Evolutionary conservation across 2,797 vertebrate genomes (phyloP).

Genomic region (Toxotes lorentzi): DNA sequence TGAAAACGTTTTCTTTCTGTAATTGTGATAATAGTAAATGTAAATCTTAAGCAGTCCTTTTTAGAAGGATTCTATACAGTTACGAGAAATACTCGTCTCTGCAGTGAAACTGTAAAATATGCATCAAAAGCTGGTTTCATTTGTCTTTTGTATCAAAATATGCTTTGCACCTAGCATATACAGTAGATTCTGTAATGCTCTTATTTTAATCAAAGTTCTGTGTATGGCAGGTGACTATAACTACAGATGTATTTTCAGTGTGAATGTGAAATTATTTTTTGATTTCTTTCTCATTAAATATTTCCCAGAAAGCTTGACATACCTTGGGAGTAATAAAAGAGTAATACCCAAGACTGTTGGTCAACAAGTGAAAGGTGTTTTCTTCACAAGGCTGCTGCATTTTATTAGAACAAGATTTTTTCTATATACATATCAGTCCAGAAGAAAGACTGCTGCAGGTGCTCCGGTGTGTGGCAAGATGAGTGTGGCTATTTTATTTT

Average conservation of each 20-base stretch:
- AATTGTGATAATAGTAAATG: not conserved
- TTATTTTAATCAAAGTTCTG: not conserved
- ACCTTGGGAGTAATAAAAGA: not conserved
- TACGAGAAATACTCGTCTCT: not conserved
- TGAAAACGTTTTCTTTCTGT: not conserved
- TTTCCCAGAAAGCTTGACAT: not conserved
- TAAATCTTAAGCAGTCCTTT: not conserved
- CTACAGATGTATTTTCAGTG: not conserved
- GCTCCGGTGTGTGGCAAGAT: constrained; percentile 58
- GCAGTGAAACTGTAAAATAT: not conserved
- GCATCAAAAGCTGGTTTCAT: not conserved
- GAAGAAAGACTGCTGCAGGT: constrained; percentile 38
- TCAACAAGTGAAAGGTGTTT: not conserved
- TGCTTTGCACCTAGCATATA: not conserved
- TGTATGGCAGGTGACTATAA: not conserved
- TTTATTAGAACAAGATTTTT: not conserved
- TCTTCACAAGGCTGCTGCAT: not conserved
- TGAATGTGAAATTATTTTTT: not conserved
- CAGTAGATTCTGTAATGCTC: not conserved
- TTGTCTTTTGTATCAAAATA: not conserved
- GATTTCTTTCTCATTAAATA: not conserved
- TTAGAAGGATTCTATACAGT: not conserved
- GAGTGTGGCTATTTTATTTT: constrained; percentile 59
- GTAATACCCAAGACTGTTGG: not conserved
- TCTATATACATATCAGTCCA: constrained; percentile 11